Percentiles rank a stretch among this genome's conserved stretches.
Evolutionary conservation across 1,140 invertebrate genomes (phyloP).

Genomic region (Trichomalopsis sarcophagae): DNA sequence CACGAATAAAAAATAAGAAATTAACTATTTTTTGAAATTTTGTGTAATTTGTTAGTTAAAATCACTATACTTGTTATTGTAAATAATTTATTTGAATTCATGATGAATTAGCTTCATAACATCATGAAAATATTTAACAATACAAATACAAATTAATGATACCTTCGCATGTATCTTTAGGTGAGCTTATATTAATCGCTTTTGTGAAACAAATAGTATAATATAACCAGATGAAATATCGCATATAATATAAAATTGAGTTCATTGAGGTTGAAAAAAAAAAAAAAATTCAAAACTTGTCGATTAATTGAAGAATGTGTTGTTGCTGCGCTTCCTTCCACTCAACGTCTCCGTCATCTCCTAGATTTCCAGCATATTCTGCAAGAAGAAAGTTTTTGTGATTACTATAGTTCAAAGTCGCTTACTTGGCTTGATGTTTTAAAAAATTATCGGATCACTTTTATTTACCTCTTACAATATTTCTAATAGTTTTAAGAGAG

Average conservation of each 20-base stretch:
- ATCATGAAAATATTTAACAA: constrained; percentile 11
- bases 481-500: constrained; percentile 94
- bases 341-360: constrained; percentile 89
- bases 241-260: neutral
- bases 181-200: neutral
- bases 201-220: neutral
- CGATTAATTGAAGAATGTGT: constrained; percentile 93
- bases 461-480: constrained; percentile 90
- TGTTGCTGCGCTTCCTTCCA: constrained; percentile 92
- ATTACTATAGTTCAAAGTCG: neutral
- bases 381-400: constrained; percentile 61
- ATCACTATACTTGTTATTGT: neutral
- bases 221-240: neutral
- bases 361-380: constrained; percentile 97
- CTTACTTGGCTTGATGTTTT: constrained; percentile 12
- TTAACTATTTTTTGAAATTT: no score
- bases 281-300: constrained; percentile 86
- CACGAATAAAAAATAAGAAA: no score
- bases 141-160: neutral
- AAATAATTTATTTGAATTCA: constrained; percentile 4
- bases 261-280: neutral
- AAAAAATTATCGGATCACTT: neutral
- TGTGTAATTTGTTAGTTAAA: no score
- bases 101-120: neutral
- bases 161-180: no score